Percentiles rank a stretch among this genome's conserved stretches.
phyloP scores from a whole-genome alignment of 1,140 invertebrate species.

The Caenorhabditis brenneri region DNA sequence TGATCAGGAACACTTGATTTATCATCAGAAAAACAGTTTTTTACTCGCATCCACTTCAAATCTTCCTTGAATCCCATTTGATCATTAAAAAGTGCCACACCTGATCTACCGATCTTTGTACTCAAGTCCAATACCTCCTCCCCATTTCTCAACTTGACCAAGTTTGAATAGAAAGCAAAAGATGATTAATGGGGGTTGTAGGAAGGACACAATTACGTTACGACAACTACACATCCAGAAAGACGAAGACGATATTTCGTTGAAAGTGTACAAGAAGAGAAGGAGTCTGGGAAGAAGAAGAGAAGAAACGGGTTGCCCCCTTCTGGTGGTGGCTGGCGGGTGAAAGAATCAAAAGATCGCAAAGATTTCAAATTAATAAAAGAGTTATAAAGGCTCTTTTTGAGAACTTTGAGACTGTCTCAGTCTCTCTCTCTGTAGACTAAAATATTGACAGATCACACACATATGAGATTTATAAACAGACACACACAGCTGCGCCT shows the following conservation, averaged over 20 bases:
- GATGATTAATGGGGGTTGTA: conserved; percentile 3
- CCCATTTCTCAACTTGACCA: conserved; percentile 2
- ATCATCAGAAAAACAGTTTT: no score
- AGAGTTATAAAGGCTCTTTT: background rate
- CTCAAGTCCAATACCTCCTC: background rate
- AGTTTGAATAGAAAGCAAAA: background rate
- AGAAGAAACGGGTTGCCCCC: background rate
- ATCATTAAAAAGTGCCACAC: background rate
- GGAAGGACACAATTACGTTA: conserved; percentile 6
- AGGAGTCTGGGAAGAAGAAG: background rate
- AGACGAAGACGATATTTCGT: background rate
- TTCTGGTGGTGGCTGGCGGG: background rate
- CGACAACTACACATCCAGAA: conserved; percentile 7
- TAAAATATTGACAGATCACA: conserved; percentile 2
- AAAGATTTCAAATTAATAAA: background rate
- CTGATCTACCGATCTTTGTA: conserved; percentile 22
- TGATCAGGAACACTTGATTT: no score
- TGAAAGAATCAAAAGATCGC: conserved; percentile 2
- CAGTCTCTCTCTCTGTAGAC: no score
- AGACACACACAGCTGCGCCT: background rate
- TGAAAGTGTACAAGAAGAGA: background rate
- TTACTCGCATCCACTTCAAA: background rate
- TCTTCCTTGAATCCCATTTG: background rate
- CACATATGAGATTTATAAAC: background rate
- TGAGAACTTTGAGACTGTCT: no score